Percentiles rank a stretch among this genome's conserved stretches.
phyloP scores from a whole-genome alignment of 2,888 invertebrate genomes.

The Yponomeuta plumbellus region DNA sequence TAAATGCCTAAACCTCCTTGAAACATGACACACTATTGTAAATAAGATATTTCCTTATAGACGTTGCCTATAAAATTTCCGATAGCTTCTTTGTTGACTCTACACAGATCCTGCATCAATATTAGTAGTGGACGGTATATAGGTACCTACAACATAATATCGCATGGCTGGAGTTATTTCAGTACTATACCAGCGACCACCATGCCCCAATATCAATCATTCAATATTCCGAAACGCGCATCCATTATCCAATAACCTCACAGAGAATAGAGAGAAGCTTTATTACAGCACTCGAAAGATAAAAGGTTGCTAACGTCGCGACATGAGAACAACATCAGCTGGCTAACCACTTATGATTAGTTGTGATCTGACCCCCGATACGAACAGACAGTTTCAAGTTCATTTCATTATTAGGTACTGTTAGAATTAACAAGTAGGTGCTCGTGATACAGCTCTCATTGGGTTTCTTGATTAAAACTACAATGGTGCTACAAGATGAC shows the following conservation, averaged over 20 bases:
- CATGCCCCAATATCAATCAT: neutral
- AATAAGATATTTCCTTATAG: neutral
- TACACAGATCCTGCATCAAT: neutral
- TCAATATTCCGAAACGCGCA: conserved; percentile 8
- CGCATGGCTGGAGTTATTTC: no score
- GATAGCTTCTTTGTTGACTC: neutral
- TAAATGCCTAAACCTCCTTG: neutral
- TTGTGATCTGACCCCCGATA: neutral
- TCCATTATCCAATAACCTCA: conserved; percentile 8
- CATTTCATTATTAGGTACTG: neutral
- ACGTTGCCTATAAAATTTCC: neutral
- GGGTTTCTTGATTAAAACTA: neutral
- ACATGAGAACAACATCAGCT: neutral
- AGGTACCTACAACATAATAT: no score
- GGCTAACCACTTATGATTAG: neutral
- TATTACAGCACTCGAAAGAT: neutral
- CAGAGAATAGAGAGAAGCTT: neutral
- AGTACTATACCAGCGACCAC: neutral
- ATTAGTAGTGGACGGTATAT: no score
- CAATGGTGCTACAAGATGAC: neutral
- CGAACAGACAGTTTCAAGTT: neutral
- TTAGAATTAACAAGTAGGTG: neutral
- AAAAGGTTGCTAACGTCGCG: neutral
- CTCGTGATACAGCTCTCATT: neutral
- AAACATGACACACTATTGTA: neutral